A percentile compares a stretch with the other conserved stretches of the same genome.
Evolutionary conservation across 2,888 invertebrate species (phyloP).

Genomic region (Mythimna impura): DNA sequence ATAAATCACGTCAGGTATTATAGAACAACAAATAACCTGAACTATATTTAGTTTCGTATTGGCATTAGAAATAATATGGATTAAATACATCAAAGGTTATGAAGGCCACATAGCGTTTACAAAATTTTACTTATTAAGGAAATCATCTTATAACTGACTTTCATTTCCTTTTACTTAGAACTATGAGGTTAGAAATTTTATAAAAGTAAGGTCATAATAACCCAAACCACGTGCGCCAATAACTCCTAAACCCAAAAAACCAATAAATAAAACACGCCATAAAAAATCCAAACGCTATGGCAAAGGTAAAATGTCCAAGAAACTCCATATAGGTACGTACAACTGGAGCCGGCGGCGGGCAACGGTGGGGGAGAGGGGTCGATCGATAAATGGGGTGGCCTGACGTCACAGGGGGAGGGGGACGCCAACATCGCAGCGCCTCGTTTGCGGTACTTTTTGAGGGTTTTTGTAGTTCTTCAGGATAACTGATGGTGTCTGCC

Average conservation of each 20-base stretch:
- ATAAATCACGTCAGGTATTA: conserved; percentile 8
- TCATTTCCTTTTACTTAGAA: neutral
- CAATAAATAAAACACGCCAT: conserved; percentile 36
- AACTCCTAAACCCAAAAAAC: conserved; percentile 20
- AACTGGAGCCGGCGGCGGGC: conserved; percentile 64
- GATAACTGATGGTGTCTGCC: conserved; percentile 44
- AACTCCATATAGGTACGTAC: conserved; percentile 75
- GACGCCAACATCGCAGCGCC: conserved; percentile 62
- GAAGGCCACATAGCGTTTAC: neutral
- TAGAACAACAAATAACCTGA: conserved; percentile 17
- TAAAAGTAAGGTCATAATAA: neutral
- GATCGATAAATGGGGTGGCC: conserved; percentile 81
- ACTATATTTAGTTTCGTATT: conserved; percentile 18
- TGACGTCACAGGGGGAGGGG: conserved; percentile 83
- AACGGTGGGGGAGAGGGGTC: conserved; percentile 67
- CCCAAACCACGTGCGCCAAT: conserved; percentile 14
- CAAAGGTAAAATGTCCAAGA: conserved; percentile 74
- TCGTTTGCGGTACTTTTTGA: conserved; percentile 62
- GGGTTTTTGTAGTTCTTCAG: conserved; percentile 55
- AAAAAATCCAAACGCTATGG: conserved; percentile 46
- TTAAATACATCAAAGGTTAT: conserved; percentile 4
- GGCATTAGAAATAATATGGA: conserved; percentile 5
- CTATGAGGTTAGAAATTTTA: neutral
- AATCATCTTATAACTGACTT: neutral
- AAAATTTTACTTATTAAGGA: neutral